Conservation (phyloP, 2,113 vertebrate genomes). For the Prunella fulvescens region DNA sequence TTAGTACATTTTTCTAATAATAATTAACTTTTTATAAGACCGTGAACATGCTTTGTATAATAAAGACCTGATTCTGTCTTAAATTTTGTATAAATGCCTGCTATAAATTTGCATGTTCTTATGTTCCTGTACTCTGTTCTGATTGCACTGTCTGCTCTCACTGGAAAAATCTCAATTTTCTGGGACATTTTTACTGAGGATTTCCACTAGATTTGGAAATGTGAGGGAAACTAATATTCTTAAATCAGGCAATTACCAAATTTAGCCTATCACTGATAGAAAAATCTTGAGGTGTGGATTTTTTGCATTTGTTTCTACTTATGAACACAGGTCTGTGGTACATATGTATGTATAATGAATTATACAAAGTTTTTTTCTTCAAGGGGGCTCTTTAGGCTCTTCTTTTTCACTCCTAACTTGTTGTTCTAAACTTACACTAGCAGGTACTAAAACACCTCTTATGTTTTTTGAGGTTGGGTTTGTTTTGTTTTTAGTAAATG, state of each 20-base stretch:
- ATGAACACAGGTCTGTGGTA: not conserved
- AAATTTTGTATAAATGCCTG: not conserved
- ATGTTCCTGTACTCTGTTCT: not conserved
- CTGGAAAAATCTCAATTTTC: not conserved
- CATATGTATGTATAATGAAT: accelerated
- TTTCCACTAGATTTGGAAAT: not conserved
- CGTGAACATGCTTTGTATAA: not conserved
- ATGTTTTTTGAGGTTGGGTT: accelerated
- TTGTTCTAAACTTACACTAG: not conserved
- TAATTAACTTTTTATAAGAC: not conserved
- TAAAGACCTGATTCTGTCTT: not conserved
- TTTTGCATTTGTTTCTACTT: not conserved
- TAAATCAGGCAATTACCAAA: not conserved
- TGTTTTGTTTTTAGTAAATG: not conserved
- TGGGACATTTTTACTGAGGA: not conserved
- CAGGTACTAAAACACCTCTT: not conserved
- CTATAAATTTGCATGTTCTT: not conserved
- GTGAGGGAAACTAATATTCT: not conserved
- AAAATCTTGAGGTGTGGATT: not conserved
- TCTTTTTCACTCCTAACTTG: not conserved
- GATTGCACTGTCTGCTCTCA: not conserved
- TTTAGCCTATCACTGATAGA: not conserved
- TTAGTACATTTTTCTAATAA: not conserved
- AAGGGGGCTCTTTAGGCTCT: not conserved
- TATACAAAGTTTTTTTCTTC: not conserved